phyloP scores from a whole-genome alignment of 2,797 vertebrate species.

The Hyperoplus lanceolatus region DNA sequence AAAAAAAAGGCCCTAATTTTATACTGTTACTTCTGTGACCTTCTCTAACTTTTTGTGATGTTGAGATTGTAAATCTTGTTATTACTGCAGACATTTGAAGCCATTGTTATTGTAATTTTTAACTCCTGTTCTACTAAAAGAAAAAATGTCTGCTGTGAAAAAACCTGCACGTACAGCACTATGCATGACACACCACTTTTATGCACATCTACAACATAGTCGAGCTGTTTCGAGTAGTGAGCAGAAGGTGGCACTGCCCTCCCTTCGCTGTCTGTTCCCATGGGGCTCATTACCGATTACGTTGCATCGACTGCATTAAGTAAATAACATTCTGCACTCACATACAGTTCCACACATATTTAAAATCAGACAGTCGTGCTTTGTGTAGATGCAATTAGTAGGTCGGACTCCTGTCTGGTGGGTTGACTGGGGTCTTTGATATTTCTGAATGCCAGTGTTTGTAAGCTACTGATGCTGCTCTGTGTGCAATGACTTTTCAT shows the following conservation, averaged over 20 bases:
- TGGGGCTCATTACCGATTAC: background rate
- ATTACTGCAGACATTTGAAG: background rate
- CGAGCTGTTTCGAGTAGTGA: constrained; percentile 19
- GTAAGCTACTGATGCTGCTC: constrained; percentile 14
- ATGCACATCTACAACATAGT: constrained; percentile 4
- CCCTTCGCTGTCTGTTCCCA: constrained; percentile 19
- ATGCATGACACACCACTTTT: background rate
- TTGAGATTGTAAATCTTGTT: too few species aligned
- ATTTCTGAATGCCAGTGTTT: constrained; percentile 16
- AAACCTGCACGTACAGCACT: background rate
- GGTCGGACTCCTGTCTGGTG: constrained; percentile 7
- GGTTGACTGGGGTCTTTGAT: constrained; percentile 3
- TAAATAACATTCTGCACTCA: constrained; percentile 1
- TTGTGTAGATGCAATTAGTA: constrained; percentile 21
- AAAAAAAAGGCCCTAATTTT: background rate
- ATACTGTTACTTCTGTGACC: too few species aligned
- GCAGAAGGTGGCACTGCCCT: constrained; percentile 76
- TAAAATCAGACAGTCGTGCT: constrained; percentile 1
- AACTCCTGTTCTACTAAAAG: background rate
- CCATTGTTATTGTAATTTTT: background rate
- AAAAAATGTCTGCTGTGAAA: background rate
- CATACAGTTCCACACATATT: background rate
- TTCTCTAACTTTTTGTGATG: too few species aligned
- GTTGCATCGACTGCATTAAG: constrained; percentile 16
- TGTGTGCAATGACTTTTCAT: constrained; percentile 39